Conservation (phyloP, 2,797 vertebrate genomes). For the Xenops minutus region DNA sequence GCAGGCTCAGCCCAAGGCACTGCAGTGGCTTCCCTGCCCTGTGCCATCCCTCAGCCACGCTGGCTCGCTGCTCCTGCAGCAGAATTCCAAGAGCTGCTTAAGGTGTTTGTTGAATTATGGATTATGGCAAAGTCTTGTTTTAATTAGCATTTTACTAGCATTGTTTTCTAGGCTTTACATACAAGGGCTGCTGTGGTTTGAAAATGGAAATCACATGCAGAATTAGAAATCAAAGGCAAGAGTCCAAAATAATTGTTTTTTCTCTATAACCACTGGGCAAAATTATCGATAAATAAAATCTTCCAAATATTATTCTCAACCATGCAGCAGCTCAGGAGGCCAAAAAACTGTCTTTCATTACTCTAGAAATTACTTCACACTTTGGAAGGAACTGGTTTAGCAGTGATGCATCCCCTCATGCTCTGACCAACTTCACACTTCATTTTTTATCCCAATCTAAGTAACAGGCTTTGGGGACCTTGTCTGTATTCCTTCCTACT, state of each 20-base stretch:
- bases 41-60: neutral
- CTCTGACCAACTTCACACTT: constrained; percentile 65
- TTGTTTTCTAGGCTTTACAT: neutral
- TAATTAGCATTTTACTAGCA: neutral
- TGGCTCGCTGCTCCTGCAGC: neutral
- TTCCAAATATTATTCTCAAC: constrained; percentile 19
- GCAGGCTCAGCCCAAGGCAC: neutral
- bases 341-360: constrained; percentile 54
- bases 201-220: neutral
- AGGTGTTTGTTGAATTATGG: neutral
- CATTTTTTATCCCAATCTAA: constrained; percentile 29
- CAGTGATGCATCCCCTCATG: constrained; percentile 58
- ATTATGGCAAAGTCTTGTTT: neutral
- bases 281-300: constrained; percentile 2
- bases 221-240: neutral
- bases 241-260: neutral
- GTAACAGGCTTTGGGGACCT: constrained; percentile 52
- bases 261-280: neutral
- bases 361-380: constrained; percentile 45
- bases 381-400: constrained; percentile 33
- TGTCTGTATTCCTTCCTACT: constrained; percentile 61
- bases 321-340: neutral
- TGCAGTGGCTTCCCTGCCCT: neutral
- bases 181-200: neutral
- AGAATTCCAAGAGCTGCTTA: neutral